Evolutionary conservation across 2,113 vertebrate species (phyloP).

Genomic region (Podiceps cristatus): DNA sequence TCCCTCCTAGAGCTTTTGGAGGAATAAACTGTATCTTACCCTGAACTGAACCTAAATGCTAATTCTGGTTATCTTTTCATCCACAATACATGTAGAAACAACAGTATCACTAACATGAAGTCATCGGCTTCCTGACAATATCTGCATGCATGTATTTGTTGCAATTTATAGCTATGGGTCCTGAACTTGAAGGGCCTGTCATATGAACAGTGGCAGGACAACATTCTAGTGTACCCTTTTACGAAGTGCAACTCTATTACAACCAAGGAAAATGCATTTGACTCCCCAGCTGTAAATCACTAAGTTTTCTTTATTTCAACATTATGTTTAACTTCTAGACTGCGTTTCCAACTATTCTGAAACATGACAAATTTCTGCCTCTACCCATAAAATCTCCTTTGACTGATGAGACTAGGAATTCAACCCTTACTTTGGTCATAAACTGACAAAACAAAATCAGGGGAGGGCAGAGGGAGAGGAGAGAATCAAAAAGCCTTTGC

Average conservation of each 20-base stretch:
- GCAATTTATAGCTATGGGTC: not conserved
- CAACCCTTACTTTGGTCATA: not conserved
- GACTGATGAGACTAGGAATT: not conserved
- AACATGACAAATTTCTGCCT: not conserved
- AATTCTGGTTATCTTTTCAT: not conserved
- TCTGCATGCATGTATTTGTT: not conserved
- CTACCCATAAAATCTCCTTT: not conserved
- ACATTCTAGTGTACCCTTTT: not conserved
- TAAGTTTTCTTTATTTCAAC: not conserved
- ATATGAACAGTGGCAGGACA: not conserved
- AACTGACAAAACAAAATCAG: not conserved
- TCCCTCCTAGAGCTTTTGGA: not conserved
- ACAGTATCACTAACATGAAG: not conserved
- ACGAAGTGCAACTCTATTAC: not conserved
- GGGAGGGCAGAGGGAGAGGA: accelerated
- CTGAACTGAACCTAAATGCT: not conserved
- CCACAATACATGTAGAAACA: not conserved
- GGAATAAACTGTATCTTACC: not conserved
- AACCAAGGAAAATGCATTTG: not conserved
- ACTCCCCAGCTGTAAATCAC: not conserved
- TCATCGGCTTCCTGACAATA: not conserved
- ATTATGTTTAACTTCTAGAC: not conserved
- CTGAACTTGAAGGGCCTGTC: not conserved
- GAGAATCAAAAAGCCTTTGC: not conserved
- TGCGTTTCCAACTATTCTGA: not conserved